A percentile compares a stretch with the other conserved stretches of the same genome.
phyloP scores from a whole-genome alignment of 2,113 vertebrate genomes.

The Ancistrus triradiatus region DNA sequence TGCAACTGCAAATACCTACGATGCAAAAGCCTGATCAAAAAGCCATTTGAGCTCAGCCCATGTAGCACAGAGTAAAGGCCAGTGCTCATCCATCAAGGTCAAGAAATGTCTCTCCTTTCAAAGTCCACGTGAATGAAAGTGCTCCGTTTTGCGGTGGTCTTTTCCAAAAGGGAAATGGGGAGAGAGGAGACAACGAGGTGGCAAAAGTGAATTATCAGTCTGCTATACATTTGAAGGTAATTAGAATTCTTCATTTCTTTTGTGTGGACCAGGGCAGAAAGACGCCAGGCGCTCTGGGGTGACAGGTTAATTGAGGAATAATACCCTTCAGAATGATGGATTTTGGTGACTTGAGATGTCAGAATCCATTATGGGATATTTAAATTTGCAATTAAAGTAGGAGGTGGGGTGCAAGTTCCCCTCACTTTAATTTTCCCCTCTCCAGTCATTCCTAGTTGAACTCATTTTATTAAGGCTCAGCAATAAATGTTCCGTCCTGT shows the following conservation, averaged over 20 bases:
- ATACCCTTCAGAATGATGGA: constrained; percentile 80
- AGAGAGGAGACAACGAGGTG: constrained; percentile 16
- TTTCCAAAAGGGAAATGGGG: constrained; percentile 32
- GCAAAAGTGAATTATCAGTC: constrained; percentile 63
- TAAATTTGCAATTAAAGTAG: constrained; percentile 77
- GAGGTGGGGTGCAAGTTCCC: constrained; percentile 63
- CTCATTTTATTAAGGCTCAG: constrained; percentile 61
- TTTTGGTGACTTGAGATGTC: constrained; percentile 80
- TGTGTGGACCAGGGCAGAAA: constrained; percentile 62
- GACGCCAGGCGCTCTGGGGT: constrained; percentile 59
- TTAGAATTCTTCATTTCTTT: constrained; percentile 74
- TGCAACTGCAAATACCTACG: too few relatives aligned
- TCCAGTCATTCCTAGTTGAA: constrained; percentile 47
- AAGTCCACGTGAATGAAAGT: constrained; percentile 4
- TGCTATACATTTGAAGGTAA: constrained; percentile 73
- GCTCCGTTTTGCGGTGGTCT: constrained; percentile 3
- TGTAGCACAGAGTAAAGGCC: not conserved
- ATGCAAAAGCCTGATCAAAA: too few relatives aligned
- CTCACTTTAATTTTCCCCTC: constrained; percentile 65
- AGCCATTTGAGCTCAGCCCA: too few relatives aligned
- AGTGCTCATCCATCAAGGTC: not conserved
- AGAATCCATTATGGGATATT: constrained; percentile 75
- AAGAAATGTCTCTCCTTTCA: not conserved
- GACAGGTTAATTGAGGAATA: constrained; percentile 80
- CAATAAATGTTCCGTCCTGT: constrained; percentile 57